Percentiles rank a stretch among this genome's conserved stretches.
Evolutionary conservation across 2,113 vertebrate species (phyloP).

Genomic region (Podarcis raffonei): DNA sequence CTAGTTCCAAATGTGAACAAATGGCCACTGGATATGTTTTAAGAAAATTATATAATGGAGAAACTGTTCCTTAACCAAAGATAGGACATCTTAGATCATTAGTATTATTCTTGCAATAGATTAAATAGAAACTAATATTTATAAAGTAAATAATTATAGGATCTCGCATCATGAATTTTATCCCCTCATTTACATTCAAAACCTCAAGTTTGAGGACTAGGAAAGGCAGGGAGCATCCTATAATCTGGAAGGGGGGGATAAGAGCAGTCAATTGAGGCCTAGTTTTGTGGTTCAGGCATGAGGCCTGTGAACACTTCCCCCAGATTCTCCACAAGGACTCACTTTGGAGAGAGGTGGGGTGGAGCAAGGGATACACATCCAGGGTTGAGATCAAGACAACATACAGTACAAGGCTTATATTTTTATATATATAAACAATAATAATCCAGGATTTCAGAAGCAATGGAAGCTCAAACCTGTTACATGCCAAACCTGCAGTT

Average conservation of each 20-base stretch:
- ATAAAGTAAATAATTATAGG: neutral
- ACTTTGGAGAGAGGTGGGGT: neutral
- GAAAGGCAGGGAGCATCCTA: neutral
- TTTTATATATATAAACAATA: neutral
- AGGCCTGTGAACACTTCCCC: slow-evolving; percentile 41
- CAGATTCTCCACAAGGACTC: neutral
- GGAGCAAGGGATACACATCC: neutral
- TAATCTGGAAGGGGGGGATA: neutral
- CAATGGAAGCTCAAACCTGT: neutral
- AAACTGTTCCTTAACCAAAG: neutral
- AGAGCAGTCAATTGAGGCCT: slow-evolving; percentile 48
- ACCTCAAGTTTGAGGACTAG: neutral
- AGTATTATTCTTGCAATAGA: neutral
- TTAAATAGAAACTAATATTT: neutral
- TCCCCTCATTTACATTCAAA: neutral
- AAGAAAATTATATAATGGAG: neutral
- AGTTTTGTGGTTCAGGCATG: slow-evolving; percentile 40
- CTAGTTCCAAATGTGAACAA: fast-evolving
- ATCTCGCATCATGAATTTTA: neutral
- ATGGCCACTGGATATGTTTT: neutral
- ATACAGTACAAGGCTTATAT: neutral
- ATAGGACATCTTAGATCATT: neutral
- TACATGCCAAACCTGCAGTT: neutral
- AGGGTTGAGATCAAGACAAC: neutral
- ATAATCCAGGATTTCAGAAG: neutral